A percentile compares a stretch with the other conserved stretches of the same genome.
phyloP scores from a whole-genome alignment of 2,797 vertebrate genomes.

The Sebastes reedi region DNA sequence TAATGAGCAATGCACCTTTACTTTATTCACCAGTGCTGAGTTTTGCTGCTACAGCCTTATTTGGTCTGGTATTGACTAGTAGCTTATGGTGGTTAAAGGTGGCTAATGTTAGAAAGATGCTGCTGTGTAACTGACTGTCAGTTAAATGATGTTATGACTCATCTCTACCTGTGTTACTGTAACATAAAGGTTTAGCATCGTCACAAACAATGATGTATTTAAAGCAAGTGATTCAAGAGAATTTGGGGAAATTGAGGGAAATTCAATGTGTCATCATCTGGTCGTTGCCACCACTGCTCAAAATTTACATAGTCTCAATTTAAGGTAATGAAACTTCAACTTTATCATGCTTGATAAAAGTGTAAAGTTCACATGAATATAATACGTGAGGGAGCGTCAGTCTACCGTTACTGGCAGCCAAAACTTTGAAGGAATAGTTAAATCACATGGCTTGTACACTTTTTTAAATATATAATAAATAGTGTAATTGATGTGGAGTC shows the following conservation, averaged over 20 bases:
- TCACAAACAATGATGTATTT: not conserved
- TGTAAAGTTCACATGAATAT: not conserved
- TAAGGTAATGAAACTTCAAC: not conserved
- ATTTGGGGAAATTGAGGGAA: slow-evolving; percentile 22
- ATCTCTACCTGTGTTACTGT: not conserved
- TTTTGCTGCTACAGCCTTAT: not conserved
- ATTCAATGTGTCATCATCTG: not conserved
- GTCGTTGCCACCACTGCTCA: not conserved
- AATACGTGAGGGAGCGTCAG: not conserved
- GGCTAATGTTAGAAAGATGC: not conserved
- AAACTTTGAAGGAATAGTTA: not conserved
- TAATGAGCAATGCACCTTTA: not conserved
- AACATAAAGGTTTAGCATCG: not conserved
- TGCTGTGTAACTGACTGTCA: too few species aligned
- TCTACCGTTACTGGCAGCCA: not conserved
- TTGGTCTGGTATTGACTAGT: not conserved
- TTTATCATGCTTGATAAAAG: not conserved
- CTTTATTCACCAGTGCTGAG: not conserved
- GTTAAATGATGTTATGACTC: not conserved
- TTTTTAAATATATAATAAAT: not conserved
- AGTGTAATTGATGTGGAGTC: not conserved
- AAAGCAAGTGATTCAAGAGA: not conserved
- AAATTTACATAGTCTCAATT: not conserved
- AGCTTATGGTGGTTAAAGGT: not conserved
- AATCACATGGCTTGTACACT: not conserved